These are phyloP conservation scores for Philopotamus ludificatus DNA, from an alignment of 1,140 invertebrate genomes.

Conservation along the genomic window DNA sequence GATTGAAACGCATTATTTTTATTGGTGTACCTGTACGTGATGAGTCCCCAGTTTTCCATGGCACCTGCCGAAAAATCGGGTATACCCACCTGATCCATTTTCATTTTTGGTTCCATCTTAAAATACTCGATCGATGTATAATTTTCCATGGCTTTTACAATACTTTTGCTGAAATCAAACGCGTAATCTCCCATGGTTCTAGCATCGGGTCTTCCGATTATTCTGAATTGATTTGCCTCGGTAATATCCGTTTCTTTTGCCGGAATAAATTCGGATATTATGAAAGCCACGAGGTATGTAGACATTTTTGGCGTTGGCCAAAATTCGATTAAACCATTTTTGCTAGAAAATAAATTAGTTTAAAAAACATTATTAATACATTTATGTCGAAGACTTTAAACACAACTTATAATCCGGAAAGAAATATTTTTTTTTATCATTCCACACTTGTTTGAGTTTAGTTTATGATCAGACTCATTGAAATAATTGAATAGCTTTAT, in stretches of 20 bases:
- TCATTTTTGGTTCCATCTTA: neutral
- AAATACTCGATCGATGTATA: slow-evolving; percentile 48
- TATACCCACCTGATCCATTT: neutral
- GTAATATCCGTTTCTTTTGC: slow-evolving; percentile 47
- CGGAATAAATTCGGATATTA: slow-evolving; percentile 67
- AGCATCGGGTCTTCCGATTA: slow-evolving; percentile 43
- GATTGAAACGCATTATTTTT: neutral
- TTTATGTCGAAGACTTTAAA: too few species aligned
- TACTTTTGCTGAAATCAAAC: neutral
- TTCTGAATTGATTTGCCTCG: neutral
- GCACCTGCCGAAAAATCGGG: too few species aligned
- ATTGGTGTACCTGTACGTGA: slow-evolving; percentile 68
- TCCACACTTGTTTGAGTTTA: too few species aligned
- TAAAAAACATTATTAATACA: too few species aligned
- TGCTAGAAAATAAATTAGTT: neutral
- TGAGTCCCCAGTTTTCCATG: slow-evolving; percentile 65
- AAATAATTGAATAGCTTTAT: too few species aligned
- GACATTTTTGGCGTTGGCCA: slow-evolving; percentile 71
- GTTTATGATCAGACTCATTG: too few species aligned
- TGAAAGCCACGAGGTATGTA: slow-evolving; percentile 77
- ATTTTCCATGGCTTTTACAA: neutral
- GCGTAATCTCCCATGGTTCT: neutral
- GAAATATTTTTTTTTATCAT: too few species aligned
- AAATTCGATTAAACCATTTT: neutral
- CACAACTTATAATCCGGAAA: too few species aligned